Percentiles rank a stretch among this genome's conserved stretches.
Evolutionary conservation across 2,113 vertebrate species (phyloP).

Genomic region (Lophura nycthemera): DNA sequence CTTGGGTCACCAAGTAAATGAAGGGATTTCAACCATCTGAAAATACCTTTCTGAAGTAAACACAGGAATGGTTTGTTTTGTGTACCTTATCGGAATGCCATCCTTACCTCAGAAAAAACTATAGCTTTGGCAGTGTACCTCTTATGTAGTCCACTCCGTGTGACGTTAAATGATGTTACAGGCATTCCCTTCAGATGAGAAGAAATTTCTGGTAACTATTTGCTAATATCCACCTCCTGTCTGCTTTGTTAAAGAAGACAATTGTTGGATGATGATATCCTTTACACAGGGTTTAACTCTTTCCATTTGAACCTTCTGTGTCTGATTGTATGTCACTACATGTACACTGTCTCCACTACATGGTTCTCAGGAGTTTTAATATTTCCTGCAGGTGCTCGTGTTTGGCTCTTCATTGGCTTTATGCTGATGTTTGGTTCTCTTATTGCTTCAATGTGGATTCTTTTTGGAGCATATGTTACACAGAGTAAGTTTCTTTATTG

Average conservation of each 20-base stretch:
- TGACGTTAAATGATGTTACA: neutral
- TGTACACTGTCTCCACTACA: rapidly evolving
- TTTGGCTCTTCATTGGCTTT: constrained; percentile 94
- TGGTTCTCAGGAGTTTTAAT: neutral
- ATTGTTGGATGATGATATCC: neutral
- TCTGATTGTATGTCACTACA: neutral
- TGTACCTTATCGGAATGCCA: neutral
- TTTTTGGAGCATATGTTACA: constrained; percentile 89
- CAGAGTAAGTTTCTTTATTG: constrained; percentile 80
- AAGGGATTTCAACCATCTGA: neutral
- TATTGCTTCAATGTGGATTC: constrained; percentile 93
- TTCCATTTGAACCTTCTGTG: neutral
- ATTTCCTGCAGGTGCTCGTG: constrained; percentile 83
- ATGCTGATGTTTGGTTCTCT: constrained; percentile 95
- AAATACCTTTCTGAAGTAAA: neutral
- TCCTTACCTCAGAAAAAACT: neutral
- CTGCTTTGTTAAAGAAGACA: neutral
- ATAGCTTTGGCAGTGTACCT: neutral
- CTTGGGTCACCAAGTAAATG: neutral
- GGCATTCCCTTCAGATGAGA: neutral
- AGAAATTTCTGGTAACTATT: neutral
- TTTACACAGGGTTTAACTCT: neutral
- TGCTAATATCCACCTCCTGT: neutral
- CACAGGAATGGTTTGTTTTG: neutral
- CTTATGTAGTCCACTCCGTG: neutral